These are phyloP conservation scores for Archips crataeganus DNA, from an alignment of 2,888 invertebrate genomes.

Conservation along the genomic window DNA sequence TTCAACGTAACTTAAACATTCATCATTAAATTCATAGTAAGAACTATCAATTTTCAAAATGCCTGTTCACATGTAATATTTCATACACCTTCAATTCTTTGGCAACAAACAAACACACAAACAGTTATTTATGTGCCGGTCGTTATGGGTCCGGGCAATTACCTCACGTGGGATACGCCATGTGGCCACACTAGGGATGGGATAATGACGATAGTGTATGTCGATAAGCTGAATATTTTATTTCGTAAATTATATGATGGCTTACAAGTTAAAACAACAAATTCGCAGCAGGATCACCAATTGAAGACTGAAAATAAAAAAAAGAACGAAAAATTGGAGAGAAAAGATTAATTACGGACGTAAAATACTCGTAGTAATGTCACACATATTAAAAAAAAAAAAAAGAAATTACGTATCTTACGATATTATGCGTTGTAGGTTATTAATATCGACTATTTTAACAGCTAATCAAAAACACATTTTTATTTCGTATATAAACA, in stretches of 20 bases:
- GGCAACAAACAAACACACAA: constrained; percentile 42
- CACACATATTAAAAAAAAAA: too few species aligned
- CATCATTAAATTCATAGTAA: neutral
- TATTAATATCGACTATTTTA: too few species aligned
- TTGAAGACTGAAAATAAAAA: too few species aligned
- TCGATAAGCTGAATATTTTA: constrained; percentile 8
- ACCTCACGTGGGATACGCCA: constrained; percentile 44
- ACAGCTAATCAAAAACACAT: too few species aligned
- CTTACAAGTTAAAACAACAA: neutral
- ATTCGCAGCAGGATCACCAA: too few species aligned
- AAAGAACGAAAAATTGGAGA: too few species aligned
- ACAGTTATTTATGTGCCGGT: constrained; percentile 42
- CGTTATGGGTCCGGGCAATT: constrained; percentile 43
- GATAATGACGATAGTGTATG: constrained; percentile 12
- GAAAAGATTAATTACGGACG: too few species aligned
- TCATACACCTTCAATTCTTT: constrained; percentile 33
- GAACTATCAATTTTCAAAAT: constrained; percentile 16
- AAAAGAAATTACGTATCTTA: too few species aligned
- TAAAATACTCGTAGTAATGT: too few species aligned
- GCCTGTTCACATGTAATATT: constrained; percentile 24
- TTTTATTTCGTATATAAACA: too few species aligned
- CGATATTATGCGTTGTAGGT: too few species aligned
- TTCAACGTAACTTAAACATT: neutral
- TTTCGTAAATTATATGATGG: too few species aligned
- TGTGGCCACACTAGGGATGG: constrained; percentile 38